Conservation (phyloP, 2,888 invertebrate species). For the Tachina grossa region DNA sequence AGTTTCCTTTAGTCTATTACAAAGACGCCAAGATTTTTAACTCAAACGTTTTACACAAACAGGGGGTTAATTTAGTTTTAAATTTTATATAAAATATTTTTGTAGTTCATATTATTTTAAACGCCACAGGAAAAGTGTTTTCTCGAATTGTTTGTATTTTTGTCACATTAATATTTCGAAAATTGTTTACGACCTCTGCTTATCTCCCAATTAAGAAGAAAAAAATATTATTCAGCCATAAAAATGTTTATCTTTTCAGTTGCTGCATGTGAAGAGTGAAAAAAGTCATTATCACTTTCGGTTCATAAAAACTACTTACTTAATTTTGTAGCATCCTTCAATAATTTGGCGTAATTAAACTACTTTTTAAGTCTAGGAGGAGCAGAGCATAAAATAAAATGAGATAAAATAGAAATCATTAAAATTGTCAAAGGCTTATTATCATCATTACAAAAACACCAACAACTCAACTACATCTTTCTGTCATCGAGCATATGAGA, state of each 20-base stretch:
- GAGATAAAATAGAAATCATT: slow-evolving; percentile 24
- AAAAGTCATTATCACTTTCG: slow-evolving; percentile 51
- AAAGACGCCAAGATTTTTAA: too few relatives aligned
- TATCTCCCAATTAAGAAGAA: slow-evolving; percentile 4
- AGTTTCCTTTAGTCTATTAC: too few relatives aligned
- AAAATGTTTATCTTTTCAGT: neutral
- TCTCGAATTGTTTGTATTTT: too few relatives aligned
- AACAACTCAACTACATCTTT: neutral
- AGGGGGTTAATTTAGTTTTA: neutral
- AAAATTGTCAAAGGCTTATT: slow-evolving; percentile 55
- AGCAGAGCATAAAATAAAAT: neutral
- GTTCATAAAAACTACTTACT: slow-evolving; percentile 45
- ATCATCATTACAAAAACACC: slow-evolving; percentile 9
- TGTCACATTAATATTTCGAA: too few relatives aligned
- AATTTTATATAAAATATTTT: neutral
- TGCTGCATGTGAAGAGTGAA: slow-evolving; percentile 2
- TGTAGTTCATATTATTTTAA: neutral
- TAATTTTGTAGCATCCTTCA: slow-evolving; percentile 22
- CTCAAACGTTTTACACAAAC: too few relatives aligned
- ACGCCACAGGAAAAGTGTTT: too few relatives aligned
- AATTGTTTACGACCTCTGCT: neutral
- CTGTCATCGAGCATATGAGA: slow-evolving; percentile 17
- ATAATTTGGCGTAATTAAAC: slow-evolving; percentile 25
- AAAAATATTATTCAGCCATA: slow-evolving; percentile 3
- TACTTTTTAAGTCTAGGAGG: neutral